Evolutionary conservation across 2,888 invertebrate genomes (phyloP).

Genomic region (Cryptophagus acutangulus): DNA sequence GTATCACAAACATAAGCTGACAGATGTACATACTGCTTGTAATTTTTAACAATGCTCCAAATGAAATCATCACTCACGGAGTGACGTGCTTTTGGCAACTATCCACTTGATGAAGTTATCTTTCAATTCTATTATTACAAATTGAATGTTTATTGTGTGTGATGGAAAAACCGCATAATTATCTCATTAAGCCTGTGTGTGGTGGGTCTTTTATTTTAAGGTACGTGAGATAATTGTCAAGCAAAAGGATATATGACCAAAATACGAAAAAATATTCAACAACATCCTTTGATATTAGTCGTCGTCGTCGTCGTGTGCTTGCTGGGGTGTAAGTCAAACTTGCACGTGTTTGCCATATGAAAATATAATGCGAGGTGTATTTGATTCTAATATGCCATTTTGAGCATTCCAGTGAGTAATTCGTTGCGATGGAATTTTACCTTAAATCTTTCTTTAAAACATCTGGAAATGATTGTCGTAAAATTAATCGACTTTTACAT

Average conservation of each 20-base stretch:
- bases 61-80: constrained; percentile 6
- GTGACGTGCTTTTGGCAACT: constrained; percentile 2
- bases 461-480: constrained; percentile 39
- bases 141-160: neutral
- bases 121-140: constrained; percentile 5
- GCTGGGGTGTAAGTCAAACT: constrained; percentile 6
- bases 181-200: neutral
- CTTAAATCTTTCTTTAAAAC: constrained; percentile 16
- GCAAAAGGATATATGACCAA: constrained; percentile 18
- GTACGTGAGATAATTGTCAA: constrained; percentile 24
- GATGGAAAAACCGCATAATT: neutral
- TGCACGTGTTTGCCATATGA: constrained; percentile 23
- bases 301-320: constrained; percentile 12
- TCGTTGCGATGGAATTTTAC: neutral
- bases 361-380: constrained; percentile 15
- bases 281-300: constrained; percentile 13
- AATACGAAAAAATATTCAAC: constrained; percentile 14
- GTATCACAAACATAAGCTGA: constrained; percentile 2
- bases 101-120: neutral
- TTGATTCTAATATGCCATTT: constrained; percentile 22
- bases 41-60: constrained; percentile 5
- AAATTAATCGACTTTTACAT: constrained; percentile 36
- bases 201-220: neutral
- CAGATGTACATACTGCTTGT: constrained; percentile 4
- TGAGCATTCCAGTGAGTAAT: constrained; percentile 2